These are phyloP conservation scores for Cyphomyrus discorhynchus DNA, from an alignment of 2,113 vertebrate genomes.

Conservation along the genomic window DNA sequence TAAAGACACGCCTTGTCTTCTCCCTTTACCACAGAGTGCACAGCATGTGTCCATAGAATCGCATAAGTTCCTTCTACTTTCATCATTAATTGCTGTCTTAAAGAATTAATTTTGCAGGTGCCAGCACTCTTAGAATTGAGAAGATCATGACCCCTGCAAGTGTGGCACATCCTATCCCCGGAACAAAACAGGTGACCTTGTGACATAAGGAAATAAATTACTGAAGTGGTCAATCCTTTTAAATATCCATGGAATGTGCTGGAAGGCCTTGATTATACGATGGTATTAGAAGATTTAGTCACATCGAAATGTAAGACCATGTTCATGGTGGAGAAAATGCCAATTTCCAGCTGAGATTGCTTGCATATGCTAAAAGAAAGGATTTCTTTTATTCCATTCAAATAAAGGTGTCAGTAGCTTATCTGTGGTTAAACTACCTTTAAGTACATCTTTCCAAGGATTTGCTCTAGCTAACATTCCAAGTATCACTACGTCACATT, in stretches of 20 bases:
- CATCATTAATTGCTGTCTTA: neutral
- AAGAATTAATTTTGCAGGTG: conserved; percentile 43
- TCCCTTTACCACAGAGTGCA: neutral
- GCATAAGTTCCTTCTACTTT: neutral
- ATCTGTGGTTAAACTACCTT: neutral
- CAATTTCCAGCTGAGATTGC: neutral
- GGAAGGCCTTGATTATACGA: neutral
- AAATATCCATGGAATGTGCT: neutral
- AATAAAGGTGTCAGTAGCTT: neutral
- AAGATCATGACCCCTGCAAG: conserved; percentile 22
- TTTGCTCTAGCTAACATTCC: neutral
- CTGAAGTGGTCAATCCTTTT: neutral
- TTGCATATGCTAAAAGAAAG: neutral
- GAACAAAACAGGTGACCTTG: conserved; percentile 16
- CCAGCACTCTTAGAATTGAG: conserved; percentile 1
- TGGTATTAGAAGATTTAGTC: neutral
- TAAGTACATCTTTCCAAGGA: neutral
- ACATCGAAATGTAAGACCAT: neutral
- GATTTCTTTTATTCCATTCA: neutral
- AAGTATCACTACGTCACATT: neutral
- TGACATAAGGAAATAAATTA: neutral
- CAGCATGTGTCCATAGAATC: neutral
- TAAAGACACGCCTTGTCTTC: no score
- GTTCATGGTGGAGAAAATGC: neutral
- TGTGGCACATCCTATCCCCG: conserved; percentile 26